phyloP scores from a whole-genome alignment of 2,113 vertebrate species.

The Todiramphus chloris region DNA sequence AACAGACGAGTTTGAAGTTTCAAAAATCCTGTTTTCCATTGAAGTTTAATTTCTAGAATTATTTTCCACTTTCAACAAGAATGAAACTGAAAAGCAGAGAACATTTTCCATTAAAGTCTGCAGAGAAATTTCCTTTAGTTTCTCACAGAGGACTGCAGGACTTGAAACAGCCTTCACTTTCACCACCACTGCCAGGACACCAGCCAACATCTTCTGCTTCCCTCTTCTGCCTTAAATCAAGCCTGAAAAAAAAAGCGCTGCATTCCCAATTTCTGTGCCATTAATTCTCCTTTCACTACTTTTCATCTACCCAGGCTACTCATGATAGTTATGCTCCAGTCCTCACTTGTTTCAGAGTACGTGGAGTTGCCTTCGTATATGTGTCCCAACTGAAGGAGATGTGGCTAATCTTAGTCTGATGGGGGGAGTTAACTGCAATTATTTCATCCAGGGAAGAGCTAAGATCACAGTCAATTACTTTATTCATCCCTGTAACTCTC shows the following conservation, averaged over 20 bases:
- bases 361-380: background rate
- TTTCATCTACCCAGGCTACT: background rate
- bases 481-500: background rate
- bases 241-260: background rate
- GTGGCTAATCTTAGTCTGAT: background rate
- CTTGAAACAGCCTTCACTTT: constrained; percentile 30
- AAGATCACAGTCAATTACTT: background rate
- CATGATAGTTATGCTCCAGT: background rate
- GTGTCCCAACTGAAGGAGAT: background rate
- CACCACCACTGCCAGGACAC: background rate
- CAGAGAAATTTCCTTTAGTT: constrained; percentile 29
- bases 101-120: constrained; percentile 43
- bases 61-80: constrained; percentile 45
- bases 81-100: constrained; percentile 21
- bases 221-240: background rate
- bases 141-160: background rate
- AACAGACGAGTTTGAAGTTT: constrained; percentile 21
- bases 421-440: background rate
- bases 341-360: background rate
- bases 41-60: constrained; percentile 55
- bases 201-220: constrained; percentile 22
- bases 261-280: background rate
- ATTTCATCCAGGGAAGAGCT: background rate
- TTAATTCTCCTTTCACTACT: background rate
- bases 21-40: constrained; percentile 21